A percentile compares a stretch with the other conserved stretches of the same genome.
These are phyloP conservation scores for Chionodraco myersi DNA, from an alignment of 2,113 vertebrate genomes.

Conservation along the genomic window DNA sequence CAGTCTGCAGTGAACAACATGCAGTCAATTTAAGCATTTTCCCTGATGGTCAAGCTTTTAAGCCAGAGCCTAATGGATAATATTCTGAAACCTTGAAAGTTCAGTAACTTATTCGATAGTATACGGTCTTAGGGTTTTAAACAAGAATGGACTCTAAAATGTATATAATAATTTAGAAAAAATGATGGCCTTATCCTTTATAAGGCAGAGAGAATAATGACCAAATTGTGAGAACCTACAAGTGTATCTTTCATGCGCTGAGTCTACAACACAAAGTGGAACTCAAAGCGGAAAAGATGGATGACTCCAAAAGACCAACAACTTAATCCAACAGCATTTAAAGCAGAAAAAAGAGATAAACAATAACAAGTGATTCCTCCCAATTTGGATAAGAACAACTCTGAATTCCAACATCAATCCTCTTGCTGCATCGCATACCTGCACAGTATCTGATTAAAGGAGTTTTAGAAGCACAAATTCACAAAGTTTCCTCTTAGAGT, in stretches of 20 bases:
- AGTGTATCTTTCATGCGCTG: not conserved
- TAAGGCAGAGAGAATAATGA: not conserved
- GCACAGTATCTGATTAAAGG: not conserved
- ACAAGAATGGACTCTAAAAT: conserved; percentile 13
- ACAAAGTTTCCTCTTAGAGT: not conserved
- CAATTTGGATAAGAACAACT: conserved; percentile 1
- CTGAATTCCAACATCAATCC: conserved; percentile 17
- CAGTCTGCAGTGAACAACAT: not conserved
- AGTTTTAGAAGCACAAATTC: not conserved
- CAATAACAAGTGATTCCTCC: conserved; percentile 6
- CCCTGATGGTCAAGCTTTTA: conserved; percentile 53
- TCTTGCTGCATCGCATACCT: not conserved
- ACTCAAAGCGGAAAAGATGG: conserved; percentile 16
- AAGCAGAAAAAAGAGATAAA: conserved; percentile 9
- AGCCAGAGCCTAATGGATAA: conserved; percentile 35
- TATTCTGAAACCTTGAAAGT: conserved; percentile 17
- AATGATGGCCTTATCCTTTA: not conserved
- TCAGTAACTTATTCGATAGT: not conserved
- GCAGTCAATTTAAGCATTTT: conserved; percentile 35
- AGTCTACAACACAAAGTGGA: not conserved
- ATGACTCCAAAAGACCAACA: conserved; percentile 10
- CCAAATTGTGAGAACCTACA: not conserved
- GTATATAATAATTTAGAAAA: conserved; percentile 3
- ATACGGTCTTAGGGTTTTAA: not conserved
- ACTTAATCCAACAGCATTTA: conserved; percentile 1